Percentiles rank a stretch among this genome's conserved stretches.
Evolutionary conservation across 2,888 invertebrate species (phyloP).

Genomic region (Parascotia fuliginaria): DNA sequence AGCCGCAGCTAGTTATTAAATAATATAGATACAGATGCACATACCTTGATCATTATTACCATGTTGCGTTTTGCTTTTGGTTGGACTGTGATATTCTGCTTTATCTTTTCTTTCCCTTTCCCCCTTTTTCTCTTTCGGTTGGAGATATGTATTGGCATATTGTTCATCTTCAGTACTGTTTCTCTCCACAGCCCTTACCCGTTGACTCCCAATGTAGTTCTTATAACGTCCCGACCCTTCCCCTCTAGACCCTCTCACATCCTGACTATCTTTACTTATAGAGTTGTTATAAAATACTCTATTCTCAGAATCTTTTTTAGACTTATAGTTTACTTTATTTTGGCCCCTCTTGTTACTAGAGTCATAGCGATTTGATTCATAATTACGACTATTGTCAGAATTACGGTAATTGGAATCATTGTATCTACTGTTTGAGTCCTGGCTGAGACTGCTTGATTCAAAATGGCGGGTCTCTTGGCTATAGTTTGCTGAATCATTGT

Average conservation of each 20-base stretch:
- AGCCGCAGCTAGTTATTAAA: too few species aligned
- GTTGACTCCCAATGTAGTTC: constrained; percentile 70
- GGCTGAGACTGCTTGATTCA: constrained; percentile 29
- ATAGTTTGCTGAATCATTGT: constrained; percentile 8
- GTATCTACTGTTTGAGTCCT: constrained; percentile 34
- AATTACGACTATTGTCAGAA: constrained; percentile 22
- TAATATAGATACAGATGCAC: too few species aligned
- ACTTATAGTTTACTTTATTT: constrained; percentile 62
- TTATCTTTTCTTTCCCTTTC: constrained; percentile 43
- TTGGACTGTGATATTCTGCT: constrained; percentile 61
- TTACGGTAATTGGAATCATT: constrained; percentile 30
- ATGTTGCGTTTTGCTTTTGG: constrained; percentile 55
- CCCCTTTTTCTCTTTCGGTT: constrained; percentile 58
- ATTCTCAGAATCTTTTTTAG: constrained; percentile 68
- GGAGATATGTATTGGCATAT: constrained; percentile 70
- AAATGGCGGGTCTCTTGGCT: constrained; percentile 27
- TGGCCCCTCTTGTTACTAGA: constrained; percentile 59
- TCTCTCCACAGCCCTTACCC: constrained; percentile 61
- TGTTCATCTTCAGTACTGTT: constrained; percentile 73
- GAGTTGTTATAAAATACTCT: constrained; percentile 76
- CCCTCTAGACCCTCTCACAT: constrained; percentile 66
- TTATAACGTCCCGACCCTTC: constrained; percentile 59
- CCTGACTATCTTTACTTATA: constrained; percentile 68
- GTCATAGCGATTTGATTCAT: constrained; percentile 34
- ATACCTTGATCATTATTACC: constrained; percentile 51